phyloP scores from a whole-genome alignment of 2,888 invertebrate species.

The Notodonta ziczac region DNA sequence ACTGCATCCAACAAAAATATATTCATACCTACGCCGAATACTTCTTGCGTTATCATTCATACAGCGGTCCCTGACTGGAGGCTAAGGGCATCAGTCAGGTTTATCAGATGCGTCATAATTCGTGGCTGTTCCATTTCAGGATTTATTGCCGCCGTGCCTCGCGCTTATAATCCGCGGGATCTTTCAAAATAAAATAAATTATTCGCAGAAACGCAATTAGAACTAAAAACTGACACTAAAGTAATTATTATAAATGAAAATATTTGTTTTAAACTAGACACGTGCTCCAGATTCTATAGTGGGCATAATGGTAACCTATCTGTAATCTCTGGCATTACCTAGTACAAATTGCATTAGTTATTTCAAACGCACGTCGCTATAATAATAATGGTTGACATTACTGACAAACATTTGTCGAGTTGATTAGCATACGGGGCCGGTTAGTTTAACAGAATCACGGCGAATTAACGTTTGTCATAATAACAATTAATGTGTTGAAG shows the following conservation, averaged over 20 bases:
- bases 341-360: neutral
- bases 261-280: too few relatives aligned
- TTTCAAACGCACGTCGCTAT: neutral
- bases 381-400: slow-evolving; percentile 12
- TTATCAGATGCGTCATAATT: slow-evolving; percentile 23
- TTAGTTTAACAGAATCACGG: slow-evolving; percentile 38
- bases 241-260: too few relatives aligned
- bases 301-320: neutral
- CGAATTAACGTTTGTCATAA: slow-evolving; percentile 30
- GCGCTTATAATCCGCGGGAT: neutral
- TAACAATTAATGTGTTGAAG: slow-evolving; percentile 30
- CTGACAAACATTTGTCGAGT: slow-evolving; percentile 23
- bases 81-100: slow-evolving; percentile 14
- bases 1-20: too few relatives aligned
- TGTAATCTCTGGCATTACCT: neutral
- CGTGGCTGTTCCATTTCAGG: neutral
- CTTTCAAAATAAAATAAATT: neutral
- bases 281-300: neutral
- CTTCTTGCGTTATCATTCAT: neutral
- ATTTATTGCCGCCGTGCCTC: slow-evolving; percentile 17
- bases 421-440: slow-evolving; percentile 21
- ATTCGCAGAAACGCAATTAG: neutral
- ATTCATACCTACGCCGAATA: neutral
- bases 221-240: too few relatives aligned
- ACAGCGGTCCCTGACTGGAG: neutral